phyloP scores from a whole-genome alignment of 2,113 vertebrate genomes.

The Nothoprocta pentlandii region DNA sequence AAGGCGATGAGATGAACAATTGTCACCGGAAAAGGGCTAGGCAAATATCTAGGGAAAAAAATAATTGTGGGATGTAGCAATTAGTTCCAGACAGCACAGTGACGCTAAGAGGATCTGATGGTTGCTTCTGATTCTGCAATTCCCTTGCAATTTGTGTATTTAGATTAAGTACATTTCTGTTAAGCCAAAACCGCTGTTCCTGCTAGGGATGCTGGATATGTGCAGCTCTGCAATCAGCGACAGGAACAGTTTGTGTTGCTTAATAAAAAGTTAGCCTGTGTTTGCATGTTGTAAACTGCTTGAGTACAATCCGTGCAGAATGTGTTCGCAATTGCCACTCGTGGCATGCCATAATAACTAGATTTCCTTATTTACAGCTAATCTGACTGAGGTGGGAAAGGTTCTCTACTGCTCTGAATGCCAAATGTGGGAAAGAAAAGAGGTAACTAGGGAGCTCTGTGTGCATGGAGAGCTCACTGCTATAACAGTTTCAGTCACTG shows the following conservation, averaged over 20 bases:
- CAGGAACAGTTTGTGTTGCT: neutral
- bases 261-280: neutral
- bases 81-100: constrained; percentile 21
- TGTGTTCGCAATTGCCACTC: neutral
- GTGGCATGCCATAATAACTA: neutral
- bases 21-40: neutral
- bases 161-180: constrained; percentile 12
- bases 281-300: neutral
- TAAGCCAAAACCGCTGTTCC: neutral
- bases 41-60: constrained; percentile 7
- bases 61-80: constrained; percentile 18
- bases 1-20: neutral
- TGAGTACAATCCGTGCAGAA: neutral
- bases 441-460: neutral
- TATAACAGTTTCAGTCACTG: neutral
- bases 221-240: neutral
- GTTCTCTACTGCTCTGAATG: neutral
- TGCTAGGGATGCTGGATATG: neutral
- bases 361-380: neutral
- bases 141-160: constrained; percentile 23
- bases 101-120: constrained; percentile 20
- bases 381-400: neutral
- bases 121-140: constrained; percentile 32
- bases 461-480: neutral
- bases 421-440: neutral